phyloP scores from a whole-genome alignment of 2,113 vertebrate species.

The Aptenodytes forsteri region DNA sequence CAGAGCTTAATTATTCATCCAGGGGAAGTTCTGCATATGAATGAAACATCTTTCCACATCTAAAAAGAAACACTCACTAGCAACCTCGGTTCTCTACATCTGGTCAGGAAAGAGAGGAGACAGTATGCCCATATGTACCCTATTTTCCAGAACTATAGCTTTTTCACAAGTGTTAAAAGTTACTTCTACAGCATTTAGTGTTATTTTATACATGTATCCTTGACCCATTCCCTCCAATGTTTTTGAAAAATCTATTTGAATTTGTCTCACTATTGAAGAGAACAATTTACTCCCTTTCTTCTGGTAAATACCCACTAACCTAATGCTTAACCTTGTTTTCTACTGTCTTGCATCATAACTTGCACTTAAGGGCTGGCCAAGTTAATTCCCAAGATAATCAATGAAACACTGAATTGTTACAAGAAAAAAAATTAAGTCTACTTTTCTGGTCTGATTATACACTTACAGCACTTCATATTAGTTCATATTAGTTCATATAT shows the following conservation, averaged over 20 bases:
- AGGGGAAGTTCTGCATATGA: slow-evolving; percentile 20
- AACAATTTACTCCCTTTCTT: background rate
- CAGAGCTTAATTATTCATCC: slow-evolving; percentile 13
- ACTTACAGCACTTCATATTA: background rate
- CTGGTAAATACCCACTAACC: background rate
- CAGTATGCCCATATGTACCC: background rate
- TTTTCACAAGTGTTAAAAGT: background rate
- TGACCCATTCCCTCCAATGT: background rate
- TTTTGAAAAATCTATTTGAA: background rate
- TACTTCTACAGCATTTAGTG: background rate
- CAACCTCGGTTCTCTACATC: background rate
- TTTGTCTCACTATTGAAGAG: background rate
- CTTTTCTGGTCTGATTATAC: background rate
- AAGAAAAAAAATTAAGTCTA: background rate
- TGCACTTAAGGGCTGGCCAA: background rate
- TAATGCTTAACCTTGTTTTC: background rate
- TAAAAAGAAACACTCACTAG: slow-evolving; percentile 9
- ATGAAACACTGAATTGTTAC: background rate
- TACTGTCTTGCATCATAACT: background rate
- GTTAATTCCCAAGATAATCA: background rate
- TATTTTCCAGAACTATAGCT: background rate
- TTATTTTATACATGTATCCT: background rate
- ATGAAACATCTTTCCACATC: slow-evolving; percentile 21
- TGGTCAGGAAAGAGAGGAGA: slow-evolving; percentile 27
- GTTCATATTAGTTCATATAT: background rate